Evolutionary conservation across 2,113 vertebrate genomes (phyloP), one percentile per base, ranked within the genome.

Genomic region (Lutjanus erythropterus): DNA sequence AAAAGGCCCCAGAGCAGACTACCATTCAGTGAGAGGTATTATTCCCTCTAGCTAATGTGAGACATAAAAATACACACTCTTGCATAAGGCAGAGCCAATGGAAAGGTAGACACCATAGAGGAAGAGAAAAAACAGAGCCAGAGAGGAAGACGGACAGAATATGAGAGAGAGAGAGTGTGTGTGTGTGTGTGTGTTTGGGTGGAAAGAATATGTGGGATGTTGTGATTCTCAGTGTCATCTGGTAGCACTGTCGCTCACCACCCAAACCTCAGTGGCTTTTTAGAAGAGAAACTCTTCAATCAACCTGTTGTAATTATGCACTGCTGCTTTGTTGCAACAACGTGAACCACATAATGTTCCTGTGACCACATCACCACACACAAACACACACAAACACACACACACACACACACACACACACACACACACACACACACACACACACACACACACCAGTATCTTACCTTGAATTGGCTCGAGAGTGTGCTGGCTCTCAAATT

Each of bases 1-100:
- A 95, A 88, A 94, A 88, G 84, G 84, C 53, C 86, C 67, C 68
- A 76, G 82, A 89, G 85, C 80, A 93, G 91, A 91, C 92, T 90
- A 80, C 82, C 71, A 86, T 93, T 91, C 90, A 91, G 77, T 27
- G 61, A 86, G 80, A 84, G 86, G 86, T 89, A 91, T 93, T 93
- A 91, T 92, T 92, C 89, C 88, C 83, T 47, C 78, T 19, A 53
- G 81, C 89, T 92, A 92, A 92, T 87, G 78, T 25, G 80, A 90
- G 81, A 81, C 89, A 93, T 91, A 91, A 93, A 93, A 92, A 93
- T 78, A 91, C 91, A 88, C 81, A 91, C 80, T 85, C 55, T 65
- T 82, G 82, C 83, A 81, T 83, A 74, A 89, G 82, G 59, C 80
- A 81, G 81, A 71, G 83, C 86, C 84, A 87, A 59, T 88, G 92